Conservation (phyloP, 2,888 invertebrate genomes). For the Tuta absoluta region DNA sequence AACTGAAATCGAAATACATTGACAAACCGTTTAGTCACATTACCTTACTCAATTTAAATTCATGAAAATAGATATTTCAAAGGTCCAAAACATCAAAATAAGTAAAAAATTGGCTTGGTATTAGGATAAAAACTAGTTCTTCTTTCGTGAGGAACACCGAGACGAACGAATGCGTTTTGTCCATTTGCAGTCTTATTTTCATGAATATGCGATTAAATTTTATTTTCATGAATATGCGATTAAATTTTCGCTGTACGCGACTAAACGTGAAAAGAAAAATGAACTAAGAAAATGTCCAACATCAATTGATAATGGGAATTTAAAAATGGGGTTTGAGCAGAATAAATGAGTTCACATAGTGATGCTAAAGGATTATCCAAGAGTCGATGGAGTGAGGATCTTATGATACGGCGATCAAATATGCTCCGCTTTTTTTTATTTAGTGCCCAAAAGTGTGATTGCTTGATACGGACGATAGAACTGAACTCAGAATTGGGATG, state of each 20-base stretch:
- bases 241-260: constrained; percentile 32
- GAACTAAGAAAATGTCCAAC: constrained; percentile 48
- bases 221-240: too few relatives aligned
- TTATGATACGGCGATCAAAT: neutral
- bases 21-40: neutral
- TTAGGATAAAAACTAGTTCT: too few relatives aligned
- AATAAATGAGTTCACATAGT: constrained; percentile 72
- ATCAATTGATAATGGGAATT: constrained; percentile 63
- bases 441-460: too few relatives aligned
- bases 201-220: too few relatives aligned
- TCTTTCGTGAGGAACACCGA: too few relatives aligned
- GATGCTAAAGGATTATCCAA: constrained; percentile 37
- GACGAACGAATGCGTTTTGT: too few relatives aligned
- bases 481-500: neutral
- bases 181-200: too few relatives aligned
- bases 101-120: too few relatives aligned
- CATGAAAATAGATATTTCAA: too few relatives aligned
- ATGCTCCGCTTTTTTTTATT: neutral
- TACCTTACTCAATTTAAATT: too few relatives aligned
- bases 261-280: constrained; percentile 38
- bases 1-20: neutral
- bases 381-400: constrained; percentile 15
- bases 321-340: constrained; percentile 78
- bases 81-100: too few relatives aligned
- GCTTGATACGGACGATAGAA: neutral